Evolutionary conservation across 2,797 vertebrate genomes (phyloP), one percentile per base, ranked within the genome.

Genomic region (Malacoctenus gilli): DNA sequence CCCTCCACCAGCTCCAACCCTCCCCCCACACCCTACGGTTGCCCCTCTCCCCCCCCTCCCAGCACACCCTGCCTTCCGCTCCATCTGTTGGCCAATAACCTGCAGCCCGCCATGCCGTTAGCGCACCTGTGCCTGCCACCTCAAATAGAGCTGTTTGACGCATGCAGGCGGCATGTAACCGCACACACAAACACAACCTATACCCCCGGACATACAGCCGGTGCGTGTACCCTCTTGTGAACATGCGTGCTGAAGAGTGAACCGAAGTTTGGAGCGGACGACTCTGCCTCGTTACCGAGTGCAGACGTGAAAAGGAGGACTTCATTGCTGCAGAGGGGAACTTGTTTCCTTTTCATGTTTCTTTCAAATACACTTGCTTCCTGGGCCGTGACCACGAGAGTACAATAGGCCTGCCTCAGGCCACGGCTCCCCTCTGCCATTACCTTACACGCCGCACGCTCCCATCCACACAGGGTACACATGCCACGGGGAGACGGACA

Each of bases 41-140:
- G 43, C 68, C 71, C 79, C 68, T 37, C 48, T 51, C 52, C 48
- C 58, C 37, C 48, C 51, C 52, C 48, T 56, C 39, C 49, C 64
- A 65, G 60, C 53, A 72, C 85, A 64, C 72, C 71, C 80, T 64
- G 49, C 84, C 82, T 85, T 86, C 86, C 60, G 52, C 71, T 85
- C 91, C 91, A 93, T 92, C 91, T 93, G 91, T 88, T 68, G 68
- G 79, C 80, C 85, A 86, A 88, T 90, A 90, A 91, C 87, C 88
- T 87, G 82, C 69, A 89, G 80, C 81, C 83, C 56, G 68, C 82
- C 89, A 81, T 81, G 79, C 81, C 77, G 81, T 81, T 83, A 65
- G 63, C 40, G 79, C 91, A 91, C 88, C 89, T 92, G 90, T 85
- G 86, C 87, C 83, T 90, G 90, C 89, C 90, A 88, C 85, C 83